Percentiles rank a stretch among this genome's conserved stretches.
Conservation (phyloP, 2,113 vertebrate genomes). For the Pampusana beccarii region DNA sequence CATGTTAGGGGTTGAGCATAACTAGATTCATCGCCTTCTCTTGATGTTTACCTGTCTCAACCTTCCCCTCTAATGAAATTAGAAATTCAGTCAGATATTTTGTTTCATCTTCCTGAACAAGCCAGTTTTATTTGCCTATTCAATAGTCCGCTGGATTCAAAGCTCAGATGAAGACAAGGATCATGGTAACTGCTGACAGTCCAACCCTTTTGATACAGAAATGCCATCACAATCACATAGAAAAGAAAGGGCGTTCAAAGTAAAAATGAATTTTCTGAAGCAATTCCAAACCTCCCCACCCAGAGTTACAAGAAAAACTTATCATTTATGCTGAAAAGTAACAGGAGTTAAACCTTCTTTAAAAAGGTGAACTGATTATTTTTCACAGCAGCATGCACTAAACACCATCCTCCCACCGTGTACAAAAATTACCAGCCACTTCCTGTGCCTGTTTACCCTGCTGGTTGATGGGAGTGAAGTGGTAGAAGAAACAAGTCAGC, state of each 20-base stretch:
- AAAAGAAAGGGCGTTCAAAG: neutral
- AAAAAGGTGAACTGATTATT: neutral
- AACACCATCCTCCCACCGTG: neutral
- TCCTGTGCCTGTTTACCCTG: constrained; percentile 18
- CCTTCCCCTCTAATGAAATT: constrained; percentile 2
- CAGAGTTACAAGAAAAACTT: neutral
- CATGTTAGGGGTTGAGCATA: neutral
- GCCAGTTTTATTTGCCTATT: constrained; percentile 63
- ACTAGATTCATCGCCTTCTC: neutral
- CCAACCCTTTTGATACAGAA: neutral
- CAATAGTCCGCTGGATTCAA: neutral
- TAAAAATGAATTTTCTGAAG: neutral
- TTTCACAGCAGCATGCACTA: neutral
- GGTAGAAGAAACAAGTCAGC: constrained; percentile 21
- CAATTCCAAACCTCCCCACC: neutral
- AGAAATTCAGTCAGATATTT: neutral
- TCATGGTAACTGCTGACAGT: neutral
- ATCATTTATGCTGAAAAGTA: neutral
- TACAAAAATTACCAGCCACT: neutral
- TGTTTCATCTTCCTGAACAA: constrained; percentile 19
- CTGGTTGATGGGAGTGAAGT: constrained; percentile 4
- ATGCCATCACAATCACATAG: neutral
- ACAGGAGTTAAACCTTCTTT: neutral
- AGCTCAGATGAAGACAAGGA: neutral
- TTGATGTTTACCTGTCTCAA: constrained; percentile 1